Percentiles rank a stretch among this genome's conserved stretches.
These are phyloP conservation scores for Gastrophryne carolinensis DNA, from an alignment of 2,797 vertebrate species.

Conservation along the genomic window DNA sequence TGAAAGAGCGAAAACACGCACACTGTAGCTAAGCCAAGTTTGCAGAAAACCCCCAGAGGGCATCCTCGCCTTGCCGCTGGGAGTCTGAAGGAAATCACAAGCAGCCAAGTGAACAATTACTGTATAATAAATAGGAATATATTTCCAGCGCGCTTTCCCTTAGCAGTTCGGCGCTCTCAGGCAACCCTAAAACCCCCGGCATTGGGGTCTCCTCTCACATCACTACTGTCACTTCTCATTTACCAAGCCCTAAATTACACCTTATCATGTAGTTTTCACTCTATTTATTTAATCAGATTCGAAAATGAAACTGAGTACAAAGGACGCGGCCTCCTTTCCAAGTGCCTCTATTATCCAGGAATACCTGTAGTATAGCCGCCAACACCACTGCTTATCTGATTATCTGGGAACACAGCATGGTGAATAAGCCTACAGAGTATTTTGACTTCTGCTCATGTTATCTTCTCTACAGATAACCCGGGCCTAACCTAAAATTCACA, in stretches of 20 bases:
- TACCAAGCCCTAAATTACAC: neutral
- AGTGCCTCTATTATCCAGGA: too few species aligned
- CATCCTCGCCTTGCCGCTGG: constrained; percentile 61
- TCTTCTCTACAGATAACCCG: too few species aligned
- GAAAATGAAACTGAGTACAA: neutral
- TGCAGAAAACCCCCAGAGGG: constrained; percentile 64
- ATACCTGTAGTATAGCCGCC: too few species aligned
- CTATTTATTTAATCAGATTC: neutral
- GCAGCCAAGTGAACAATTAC: constrained; percentile 55
- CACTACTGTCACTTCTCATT: constrained; percentile 8
- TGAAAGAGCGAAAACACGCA: constrained; percentile 53
- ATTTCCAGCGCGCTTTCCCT: constrained; percentile 56
- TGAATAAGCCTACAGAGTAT: too few species aligned
- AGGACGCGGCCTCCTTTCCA: neutral
- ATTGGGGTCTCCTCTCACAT: constrained; percentile 16
- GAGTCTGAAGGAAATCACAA: constrained; percentile 57
- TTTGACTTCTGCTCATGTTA: too few species aligned
- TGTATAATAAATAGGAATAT: constrained; percentile 54
- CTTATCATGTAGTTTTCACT: neutral
- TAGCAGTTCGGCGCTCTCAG: constrained; percentile 44
- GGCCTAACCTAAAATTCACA: too few species aligned
- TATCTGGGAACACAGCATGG: too few species aligned
- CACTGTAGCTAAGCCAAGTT: constrained; percentile 56
- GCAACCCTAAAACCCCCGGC: neutral
- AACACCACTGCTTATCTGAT: too few species aligned